Conservation (phyloP, 2,888 invertebrate species). For the Hipparchia sbordonii region DNA sequence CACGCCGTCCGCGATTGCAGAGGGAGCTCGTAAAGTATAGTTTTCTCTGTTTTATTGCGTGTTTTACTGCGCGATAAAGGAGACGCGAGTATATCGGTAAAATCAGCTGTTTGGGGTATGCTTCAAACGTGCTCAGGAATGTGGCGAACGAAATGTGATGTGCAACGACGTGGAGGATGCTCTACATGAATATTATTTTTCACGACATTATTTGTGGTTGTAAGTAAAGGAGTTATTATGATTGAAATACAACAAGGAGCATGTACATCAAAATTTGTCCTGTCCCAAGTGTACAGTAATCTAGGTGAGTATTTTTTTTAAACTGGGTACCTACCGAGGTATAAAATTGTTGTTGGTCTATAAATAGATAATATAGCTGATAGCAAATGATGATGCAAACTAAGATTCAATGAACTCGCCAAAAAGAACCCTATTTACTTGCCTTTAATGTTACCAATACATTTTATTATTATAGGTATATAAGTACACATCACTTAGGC, state of each 20-base stretch:
- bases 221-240: not conserved
- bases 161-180: constrained; percentile 57
- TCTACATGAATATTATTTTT: constrained; percentile 57
- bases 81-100: constrained; percentile 76
- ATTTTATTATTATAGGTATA: too few relatives aligned
- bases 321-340: too few relatives aligned
- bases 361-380: too few relatives aligned
- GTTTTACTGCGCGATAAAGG: constrained; percentile 78
- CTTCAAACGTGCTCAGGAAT: constrained; percentile 82
- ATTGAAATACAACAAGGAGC: not conserved
- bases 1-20: constrained; percentile 78
- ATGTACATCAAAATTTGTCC: too few relatives aligned
- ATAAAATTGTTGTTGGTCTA: too few relatives aligned
- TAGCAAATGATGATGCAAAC: too few relatives aligned
- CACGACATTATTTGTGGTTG: not conserved
- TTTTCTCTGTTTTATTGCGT: constrained; percentile 82
- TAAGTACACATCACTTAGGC: too few relatives aligned
- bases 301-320: too few relatives aligned
- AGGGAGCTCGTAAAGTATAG: constrained; percentile 80
- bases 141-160: constrained; percentile 79
- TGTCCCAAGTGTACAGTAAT: too few relatives aligned
- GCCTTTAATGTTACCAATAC: too few relatives aligned
- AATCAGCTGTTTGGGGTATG: constrained; percentile 83
- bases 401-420: too few relatives aligned
- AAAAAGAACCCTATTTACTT: too few relatives aligned